Percentiles rank a stretch among this genome's conserved stretches.
These are phyloP conservation scores for Clistopyga incitator DNA, from an alignment of 2,888 invertebrate genomes.

Conservation along the genomic window DNA sequence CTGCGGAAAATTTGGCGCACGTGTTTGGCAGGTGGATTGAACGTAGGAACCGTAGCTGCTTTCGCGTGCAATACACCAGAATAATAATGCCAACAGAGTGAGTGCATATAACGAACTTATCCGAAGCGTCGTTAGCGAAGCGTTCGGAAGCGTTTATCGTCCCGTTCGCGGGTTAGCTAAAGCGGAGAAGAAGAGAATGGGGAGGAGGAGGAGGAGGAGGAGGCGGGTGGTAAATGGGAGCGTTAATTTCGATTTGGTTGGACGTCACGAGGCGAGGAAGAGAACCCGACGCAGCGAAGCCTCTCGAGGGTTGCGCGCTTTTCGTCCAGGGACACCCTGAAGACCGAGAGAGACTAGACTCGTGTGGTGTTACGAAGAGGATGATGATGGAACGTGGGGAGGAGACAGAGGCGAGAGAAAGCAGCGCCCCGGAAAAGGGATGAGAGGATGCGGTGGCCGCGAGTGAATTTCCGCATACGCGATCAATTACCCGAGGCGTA, in stretches of 20 bases:
- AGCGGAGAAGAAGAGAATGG: not conserved
- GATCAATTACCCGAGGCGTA: conserved; percentile 68
- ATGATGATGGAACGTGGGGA: conserved; percentile 5
- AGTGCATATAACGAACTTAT: conserved; percentile 57
- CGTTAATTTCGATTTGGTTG: conserved; percentile 61
- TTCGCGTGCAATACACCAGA: not conserved
- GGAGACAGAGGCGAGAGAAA: not conserved
- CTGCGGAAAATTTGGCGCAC: not conserved
- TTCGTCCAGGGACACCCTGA: not conserved
- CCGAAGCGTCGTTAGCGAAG: conserved; percentile 43
- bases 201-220: no score
- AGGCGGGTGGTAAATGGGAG: no score
- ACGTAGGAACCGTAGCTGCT: not conserved
- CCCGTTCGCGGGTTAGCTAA: conserved; percentile 5
- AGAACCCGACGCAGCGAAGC: not conserved
- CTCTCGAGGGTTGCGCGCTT: conserved; percentile 7
- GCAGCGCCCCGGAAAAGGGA: not conserved
- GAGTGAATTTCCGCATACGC: conserved; percentile 66
- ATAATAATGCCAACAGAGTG: conserved; percentile 5
- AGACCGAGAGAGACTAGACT: not conserved
- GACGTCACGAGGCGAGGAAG: conserved; percentile 38
- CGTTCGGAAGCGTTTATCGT: conserved; percentile 59
- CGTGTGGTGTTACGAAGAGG: conserved; percentile 12
- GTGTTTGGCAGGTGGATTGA: not conserved
- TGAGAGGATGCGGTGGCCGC: conserved; percentile 24